These are phyloP conservation scores for Callocephalon fimbriatum DNA, from an alignment of 2,113 vertebrate species.

Conservation along the genomic window DNA sequence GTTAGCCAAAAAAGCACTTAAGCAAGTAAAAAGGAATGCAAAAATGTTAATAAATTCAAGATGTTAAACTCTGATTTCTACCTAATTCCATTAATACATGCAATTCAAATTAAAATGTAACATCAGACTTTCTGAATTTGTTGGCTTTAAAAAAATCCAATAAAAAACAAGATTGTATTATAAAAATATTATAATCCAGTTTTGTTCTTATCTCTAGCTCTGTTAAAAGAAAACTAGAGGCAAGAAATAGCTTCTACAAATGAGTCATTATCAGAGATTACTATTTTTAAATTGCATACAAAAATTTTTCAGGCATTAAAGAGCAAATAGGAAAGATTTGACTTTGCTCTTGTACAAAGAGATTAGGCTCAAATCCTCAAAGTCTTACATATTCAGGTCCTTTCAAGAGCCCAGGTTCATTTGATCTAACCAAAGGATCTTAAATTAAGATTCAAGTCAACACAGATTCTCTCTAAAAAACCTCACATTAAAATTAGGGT, in stretches of 20 bases:
- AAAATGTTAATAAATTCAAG: constrained; percentile 54
- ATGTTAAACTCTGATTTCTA: constrained; percentile 53
- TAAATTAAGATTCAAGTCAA: neutral
- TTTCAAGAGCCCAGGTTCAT: neutral
- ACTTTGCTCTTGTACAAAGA: neutral
- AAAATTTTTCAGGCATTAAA: neutral
- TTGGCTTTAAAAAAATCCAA: neutral
- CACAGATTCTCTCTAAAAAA: neutral
- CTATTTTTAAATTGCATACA: neutral
- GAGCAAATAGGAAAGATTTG: neutral
- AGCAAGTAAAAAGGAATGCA: constrained; percentile 55
- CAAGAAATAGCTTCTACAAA: neutral
- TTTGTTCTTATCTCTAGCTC: neutral
- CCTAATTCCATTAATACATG: constrained; percentile 17
- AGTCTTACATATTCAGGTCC: neutral
- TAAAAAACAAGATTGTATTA: neutral
- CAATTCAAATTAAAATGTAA: constrained; percentile 23
- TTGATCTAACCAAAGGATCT: neutral
- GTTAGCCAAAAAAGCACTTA: constrained; percentile 11
- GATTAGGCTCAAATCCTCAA: neutral
- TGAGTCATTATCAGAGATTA: neutral
- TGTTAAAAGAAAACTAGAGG: constrained; percentile 1
- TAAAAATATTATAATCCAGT: neutral
- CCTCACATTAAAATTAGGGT: neutral
- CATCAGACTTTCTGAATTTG: neutral